Conservation (phyloP, 2,888 invertebrate genomes). For the Pogonocherus hispidulus region DNA sequence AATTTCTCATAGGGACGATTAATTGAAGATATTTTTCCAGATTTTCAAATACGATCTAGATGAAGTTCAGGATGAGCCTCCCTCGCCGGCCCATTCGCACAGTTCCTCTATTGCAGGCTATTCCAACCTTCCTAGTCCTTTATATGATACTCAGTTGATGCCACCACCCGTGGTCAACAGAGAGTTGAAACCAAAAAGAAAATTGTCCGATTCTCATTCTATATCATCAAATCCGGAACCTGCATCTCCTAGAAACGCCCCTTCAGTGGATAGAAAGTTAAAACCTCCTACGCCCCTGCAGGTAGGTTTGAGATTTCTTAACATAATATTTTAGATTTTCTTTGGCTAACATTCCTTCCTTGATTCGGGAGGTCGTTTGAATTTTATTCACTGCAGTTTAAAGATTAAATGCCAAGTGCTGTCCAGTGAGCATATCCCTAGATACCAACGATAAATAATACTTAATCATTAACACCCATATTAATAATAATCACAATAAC, state of each 20-base stretch:
- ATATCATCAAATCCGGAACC: conserved; percentile 65
- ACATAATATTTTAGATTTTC: not conserved
- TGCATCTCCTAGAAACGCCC: conserved; percentile 69
- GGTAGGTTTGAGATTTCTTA: conserved; percentile 60
- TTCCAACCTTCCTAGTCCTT: conserved; percentile 74
- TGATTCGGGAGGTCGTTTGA: too few species aligned
- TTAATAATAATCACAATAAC: too few species aligned
- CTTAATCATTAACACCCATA: too few species aligned
- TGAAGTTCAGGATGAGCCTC: conserved; percentile 65
- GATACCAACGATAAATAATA: too few species aligned
- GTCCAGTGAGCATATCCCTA: too few species aligned
- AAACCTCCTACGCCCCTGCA: conserved; percentile 72
- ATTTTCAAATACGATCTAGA: conserved; percentile 64
- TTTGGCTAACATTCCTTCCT: not conserved
- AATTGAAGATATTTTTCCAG: too few species aligned
- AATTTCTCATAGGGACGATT: too few species aligned
- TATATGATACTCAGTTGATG: conserved; percentile 56
- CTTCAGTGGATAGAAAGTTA: conserved; percentile 75
- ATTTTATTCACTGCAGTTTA: too few species aligned
- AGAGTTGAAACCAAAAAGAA: conserved; percentile 81
- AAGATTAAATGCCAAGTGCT: too few species aligned
- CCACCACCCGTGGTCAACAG: conserved; percentile 82
- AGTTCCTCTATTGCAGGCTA: conserved; percentile 71
- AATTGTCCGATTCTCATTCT: conserved; percentile 69
- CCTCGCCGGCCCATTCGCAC: conserved; percentile 70